A percentile compares a stretch with the other conserved stretches of the same genome.
These are phyloP conservation scores for Psittacula derbiana DNA, from an alignment of 2,797 vertebrate species.

Conservation along the genomic window DNA sequence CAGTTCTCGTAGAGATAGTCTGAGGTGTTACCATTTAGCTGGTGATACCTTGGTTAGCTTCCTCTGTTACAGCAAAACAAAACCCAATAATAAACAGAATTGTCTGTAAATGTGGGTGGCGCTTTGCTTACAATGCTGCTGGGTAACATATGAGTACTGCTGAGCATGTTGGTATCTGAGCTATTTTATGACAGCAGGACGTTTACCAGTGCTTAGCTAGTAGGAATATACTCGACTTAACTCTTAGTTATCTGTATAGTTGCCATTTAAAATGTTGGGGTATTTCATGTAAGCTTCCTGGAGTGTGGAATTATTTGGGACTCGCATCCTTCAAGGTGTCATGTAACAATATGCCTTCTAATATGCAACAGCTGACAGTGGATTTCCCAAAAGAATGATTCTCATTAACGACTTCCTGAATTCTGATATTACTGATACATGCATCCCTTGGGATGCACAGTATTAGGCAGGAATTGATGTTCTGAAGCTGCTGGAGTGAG, in stretches of 20 bases:
- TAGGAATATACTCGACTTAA: background rate
- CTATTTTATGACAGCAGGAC: background rate
- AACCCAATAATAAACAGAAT: background rate
- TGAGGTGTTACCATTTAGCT: background rate
- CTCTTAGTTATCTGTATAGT: background rate
- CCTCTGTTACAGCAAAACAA: background rate
- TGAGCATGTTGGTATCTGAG: background rate
- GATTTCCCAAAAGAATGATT: background rate
- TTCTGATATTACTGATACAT: background rate
- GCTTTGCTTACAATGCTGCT: background rate
- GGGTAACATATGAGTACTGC: background rate
- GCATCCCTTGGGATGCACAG: background rate
- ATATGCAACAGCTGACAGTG: background rate
- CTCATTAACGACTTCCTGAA: background rate
- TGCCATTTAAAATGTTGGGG: background rate
- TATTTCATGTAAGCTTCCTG: background rate
- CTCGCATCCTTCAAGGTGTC: background rate
- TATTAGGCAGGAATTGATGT: constrained; percentile 33
- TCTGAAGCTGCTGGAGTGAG: constrained; percentile 56
- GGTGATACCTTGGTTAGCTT: background rate
- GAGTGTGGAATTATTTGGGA: background rate
- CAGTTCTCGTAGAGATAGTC: background rate
- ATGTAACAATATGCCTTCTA: background rate
- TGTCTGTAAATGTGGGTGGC: background rate
- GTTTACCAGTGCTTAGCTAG: background rate